Evolutionary conservation across 2,113 vertebrate genomes (phyloP), one percentile per base, ranked within the genome.

Genomic region (Ranitomeya imitator): DNA sequence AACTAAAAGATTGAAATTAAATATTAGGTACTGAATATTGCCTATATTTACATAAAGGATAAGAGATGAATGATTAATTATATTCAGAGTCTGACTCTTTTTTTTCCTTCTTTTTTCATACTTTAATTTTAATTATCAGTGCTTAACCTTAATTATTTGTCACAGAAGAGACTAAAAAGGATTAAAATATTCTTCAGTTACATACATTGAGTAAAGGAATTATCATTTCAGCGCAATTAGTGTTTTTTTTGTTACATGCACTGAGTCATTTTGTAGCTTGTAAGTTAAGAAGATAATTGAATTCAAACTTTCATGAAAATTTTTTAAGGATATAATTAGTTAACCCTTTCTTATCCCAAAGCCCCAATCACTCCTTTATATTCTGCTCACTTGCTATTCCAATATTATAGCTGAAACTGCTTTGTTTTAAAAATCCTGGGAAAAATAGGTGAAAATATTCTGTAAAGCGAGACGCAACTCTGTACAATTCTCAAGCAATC

Each of bases 261-360:
- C 71, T 19, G 37, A 51, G 71, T 74, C 51, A 74, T 74, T 74
- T 16, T 74, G 16, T 74, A 74, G 31, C 71, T 51, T 74, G 31
- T 74, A 51, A 45, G 71, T 74, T 45, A 74, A 74, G 71, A 8
- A 74, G 71, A 74, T 74, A 74, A 74, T 74, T 74, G 71, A 74
- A 74, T 45, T 74, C 18, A 74, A 37, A 26, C n/a, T 69, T 67
- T 69, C 65, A 69, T 69, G 31, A 45, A 74, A 74, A 74, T 74
- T 18, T 45, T 18, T 3, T 0, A 74, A 45, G 31, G 15, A 74
- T 45, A 19, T 45, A 74, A 74, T 45, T 15, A 74, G 31, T 74
- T 74, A 74, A 74, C 71, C 37, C 2, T 16, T 7, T 74, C 31
- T 45, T 74, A 15, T 74, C 31, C 3, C 71, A n/a, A 23, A 11